Conservation (phyloP, 1,140 invertebrate genomes). For the Apis cerana region DNA sequence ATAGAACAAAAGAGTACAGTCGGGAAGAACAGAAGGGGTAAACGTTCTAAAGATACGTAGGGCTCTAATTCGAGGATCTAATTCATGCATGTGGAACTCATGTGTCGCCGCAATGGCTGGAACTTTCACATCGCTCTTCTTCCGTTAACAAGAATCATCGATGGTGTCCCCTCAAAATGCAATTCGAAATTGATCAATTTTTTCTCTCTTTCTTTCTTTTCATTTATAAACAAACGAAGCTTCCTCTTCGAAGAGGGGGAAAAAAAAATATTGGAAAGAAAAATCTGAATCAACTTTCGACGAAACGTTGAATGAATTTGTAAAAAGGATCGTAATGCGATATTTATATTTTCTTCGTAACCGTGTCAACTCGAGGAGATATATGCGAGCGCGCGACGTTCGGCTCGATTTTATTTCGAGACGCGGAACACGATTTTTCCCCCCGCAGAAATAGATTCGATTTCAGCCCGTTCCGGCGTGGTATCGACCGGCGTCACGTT, state of each 20-base stretch:
- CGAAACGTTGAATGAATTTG: conserved; percentile 9
- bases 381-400: conserved; percentile 25
- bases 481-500: conserved; percentile 43
- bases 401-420: conserved; percentile 60
- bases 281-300: neutral
- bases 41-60: conserved; percentile 66
- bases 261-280: neutral
- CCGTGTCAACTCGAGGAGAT: conserved; percentile 32
- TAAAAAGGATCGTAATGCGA: neutral
- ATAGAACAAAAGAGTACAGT: conserved; percentile 39
- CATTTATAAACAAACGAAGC: neutral
- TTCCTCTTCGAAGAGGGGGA: neutral
- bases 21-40: conserved; percentile 42
- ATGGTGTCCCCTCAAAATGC: neutral
- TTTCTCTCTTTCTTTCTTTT: neutral
- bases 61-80: conserved; percentile 65
- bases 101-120: neutral
- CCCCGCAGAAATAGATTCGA: conserved; percentile 42
- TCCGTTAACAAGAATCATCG: neutral
- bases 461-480: conserved; percentile 44
- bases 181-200: neutral
- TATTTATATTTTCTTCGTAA: conserved; percentile 23
- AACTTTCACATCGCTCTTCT: conserved; percentile 2
- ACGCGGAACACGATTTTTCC: conserved; percentile 64
- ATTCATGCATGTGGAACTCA: conserved; percentile 39